phyloP scores from a whole-genome alignment of 2,113 vertebrate species.

The Turdus rufiventris region DNA sequence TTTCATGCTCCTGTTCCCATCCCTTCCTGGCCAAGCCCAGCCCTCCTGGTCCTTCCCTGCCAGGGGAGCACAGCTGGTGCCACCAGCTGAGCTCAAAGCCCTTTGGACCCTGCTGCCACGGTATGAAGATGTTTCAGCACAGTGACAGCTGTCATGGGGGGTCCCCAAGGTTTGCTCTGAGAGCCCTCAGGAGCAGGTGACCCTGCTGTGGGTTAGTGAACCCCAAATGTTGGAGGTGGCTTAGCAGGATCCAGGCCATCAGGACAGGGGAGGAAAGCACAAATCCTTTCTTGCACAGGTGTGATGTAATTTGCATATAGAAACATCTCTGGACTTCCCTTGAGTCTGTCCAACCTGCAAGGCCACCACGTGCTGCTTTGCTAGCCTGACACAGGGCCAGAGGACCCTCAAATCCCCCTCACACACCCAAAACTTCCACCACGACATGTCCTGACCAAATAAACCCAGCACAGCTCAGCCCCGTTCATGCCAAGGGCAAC shows the following conservation, averaged over 20 bases:
- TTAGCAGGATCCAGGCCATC: not conserved
- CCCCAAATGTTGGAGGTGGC: rapidly evolving
- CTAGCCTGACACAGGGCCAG: no score
- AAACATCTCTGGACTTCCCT: not conserved
- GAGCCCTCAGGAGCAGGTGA: not conserved
- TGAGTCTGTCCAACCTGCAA: not conserved
- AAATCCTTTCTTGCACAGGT: not conserved
- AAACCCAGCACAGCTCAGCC: not conserved
- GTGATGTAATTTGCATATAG: rapidly evolving
- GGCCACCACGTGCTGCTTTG: no score
- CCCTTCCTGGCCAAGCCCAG: not conserved
- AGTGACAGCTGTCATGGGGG: rapidly evolving
- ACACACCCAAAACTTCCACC: not conserved
- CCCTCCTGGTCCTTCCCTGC: not conserved
- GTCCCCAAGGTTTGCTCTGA: not conserved
- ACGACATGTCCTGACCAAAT: not conserved
- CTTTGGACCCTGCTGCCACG: rapidly evolving
- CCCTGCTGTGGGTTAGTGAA: not conserved
- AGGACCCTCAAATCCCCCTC: not conserved
- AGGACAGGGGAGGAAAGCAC: not conserved
- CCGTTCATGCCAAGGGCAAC: not conserved
- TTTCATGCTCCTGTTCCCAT: not conserved
- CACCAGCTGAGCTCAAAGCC: not conserved
- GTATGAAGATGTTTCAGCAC: rapidly evolving
- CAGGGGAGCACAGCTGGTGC: rapidly evolving